These are phyloP conservation scores for Drosophila tanythrix DNA, from an alignment of 2,888 invertebrate species.

Conservation along the genomic window DNA sequence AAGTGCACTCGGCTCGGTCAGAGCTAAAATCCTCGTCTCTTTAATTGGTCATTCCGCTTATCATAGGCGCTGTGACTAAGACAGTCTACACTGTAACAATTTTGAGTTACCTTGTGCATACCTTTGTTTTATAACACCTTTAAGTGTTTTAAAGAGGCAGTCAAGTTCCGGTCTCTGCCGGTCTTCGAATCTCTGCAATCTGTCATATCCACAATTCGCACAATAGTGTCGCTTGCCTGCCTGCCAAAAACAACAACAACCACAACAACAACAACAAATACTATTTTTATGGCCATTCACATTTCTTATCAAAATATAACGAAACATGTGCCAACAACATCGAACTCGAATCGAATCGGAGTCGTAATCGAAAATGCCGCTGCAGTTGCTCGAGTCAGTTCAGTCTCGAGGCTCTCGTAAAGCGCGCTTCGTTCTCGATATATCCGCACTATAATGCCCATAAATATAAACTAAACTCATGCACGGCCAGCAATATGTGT, in stretches of 20 bases:
- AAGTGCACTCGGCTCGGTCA: slow-evolving; percentile 27
- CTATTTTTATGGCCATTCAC: slow-evolving; percentile 43
- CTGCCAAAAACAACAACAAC: slow-evolving; percentile 1
- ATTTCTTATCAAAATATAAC: slow-evolving; percentile 38
- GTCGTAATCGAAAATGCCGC: slow-evolving; percentile 32
- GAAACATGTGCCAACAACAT: slow-evolving; percentile 29
- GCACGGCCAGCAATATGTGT: slow-evolving; percentile 61
- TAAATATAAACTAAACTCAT: slow-evolving; percentile 85
- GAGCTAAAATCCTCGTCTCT: slow-evolving; percentile 33
- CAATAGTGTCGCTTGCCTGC: slow-evolving; percentile 1
- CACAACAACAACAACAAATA: neutral
- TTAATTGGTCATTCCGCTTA: slow-evolving; percentile 39
- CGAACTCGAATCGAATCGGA: neutral
- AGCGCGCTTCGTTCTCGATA: slow-evolving; percentile 69
- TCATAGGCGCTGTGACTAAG: slow-evolving; percentile 36
- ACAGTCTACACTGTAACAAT: neutral
- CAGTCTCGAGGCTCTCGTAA: slow-evolving; percentile 30
- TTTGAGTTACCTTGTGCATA: neutral
- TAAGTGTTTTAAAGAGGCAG: neutral
- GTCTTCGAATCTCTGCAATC: slow-evolving; percentile 6
- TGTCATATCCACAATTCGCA: slow-evolving; percentile 30
- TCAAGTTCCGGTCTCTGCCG: neutral
- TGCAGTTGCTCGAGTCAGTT: neutral
- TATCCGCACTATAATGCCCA: slow-evolving; percentile 85
- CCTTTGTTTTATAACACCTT: neutral